A percentile compares a stretch with the other conserved stretches of the same genome.
phyloP scores from a whole-genome alignment of 1,140 invertebrate genomes.

The Zeugodacus cucurbitae region DNA sequence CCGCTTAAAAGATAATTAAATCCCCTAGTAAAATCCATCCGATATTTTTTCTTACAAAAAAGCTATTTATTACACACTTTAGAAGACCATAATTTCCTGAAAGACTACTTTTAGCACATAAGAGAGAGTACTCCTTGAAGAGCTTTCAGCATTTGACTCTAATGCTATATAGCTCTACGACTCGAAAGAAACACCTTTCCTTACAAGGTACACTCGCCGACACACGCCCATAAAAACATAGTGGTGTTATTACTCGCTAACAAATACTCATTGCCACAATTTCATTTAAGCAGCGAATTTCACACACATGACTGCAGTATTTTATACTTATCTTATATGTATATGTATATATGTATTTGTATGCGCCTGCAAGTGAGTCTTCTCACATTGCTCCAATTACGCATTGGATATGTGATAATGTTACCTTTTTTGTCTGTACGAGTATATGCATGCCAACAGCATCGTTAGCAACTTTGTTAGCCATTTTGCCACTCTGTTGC shows the following conservation, averaged over 20 bases:
- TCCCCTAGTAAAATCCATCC: too few relatives aligned
- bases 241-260: background rate
- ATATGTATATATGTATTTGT: background rate
- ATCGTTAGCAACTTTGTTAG: slow-evolving; percentile 23
- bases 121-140: too few relatives aligned
- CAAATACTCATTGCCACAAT: background rate
- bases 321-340: background rate
- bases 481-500: slow-evolving; percentile 22
- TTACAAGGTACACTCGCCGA: background rate
- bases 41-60: too few relatives aligned
- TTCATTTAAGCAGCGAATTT: background rate
- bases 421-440: background rate
- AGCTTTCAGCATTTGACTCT: too few relatives aligned
- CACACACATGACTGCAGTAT: too few relatives aligned
- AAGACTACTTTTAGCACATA: too few relatives aligned
- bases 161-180: too few relatives aligned
- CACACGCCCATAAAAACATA: too few relatives aligned
- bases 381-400: background rate
- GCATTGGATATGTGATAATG: background rate
- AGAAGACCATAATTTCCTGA: too few relatives aligned
- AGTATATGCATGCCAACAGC: background rate
- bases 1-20: too few relatives aligned
- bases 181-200: background rate
- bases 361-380: background rate
- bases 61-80: too few relatives aligned